A percentile compares a stretch with the other conserved stretches of the same genome.
Conservation (phyloP, 2,113 vertebrate species). For the Phalacrocorax aristotelis region DNA sequence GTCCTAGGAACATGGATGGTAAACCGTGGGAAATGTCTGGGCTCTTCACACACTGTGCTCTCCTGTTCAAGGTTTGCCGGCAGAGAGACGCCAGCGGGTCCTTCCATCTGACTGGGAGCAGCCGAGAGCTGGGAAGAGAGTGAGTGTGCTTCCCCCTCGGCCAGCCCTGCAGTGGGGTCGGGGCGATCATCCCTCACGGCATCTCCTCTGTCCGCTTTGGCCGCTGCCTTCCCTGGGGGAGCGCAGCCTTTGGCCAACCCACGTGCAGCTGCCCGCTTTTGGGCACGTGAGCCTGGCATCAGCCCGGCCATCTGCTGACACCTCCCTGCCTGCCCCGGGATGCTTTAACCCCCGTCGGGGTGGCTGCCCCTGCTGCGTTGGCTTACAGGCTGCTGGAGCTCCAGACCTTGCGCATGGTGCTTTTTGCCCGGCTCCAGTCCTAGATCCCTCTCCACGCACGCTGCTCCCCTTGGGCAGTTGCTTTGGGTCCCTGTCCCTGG, state of each 20-base stretch:
- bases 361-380: background rate
- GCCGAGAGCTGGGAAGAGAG: background rate
- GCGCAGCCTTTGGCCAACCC: background rate
- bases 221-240: background rate
- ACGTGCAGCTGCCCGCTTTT: background rate
- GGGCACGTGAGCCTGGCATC: background rate
- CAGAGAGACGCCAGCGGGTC: background rate
- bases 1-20: rapidly evolving
- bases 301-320: background rate
- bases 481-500: background rate
- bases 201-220: constrained; percentile 12
- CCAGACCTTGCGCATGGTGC: rapidly evolving
- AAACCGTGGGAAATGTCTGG: background rate
- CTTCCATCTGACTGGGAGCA: background rate
- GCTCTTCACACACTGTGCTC: background rate
- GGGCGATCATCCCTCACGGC: background rate
- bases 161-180: background rate
- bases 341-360: background rate
- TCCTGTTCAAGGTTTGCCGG: constrained; percentile 6
- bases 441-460: rapidly evolving
- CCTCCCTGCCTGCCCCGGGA: background rate
- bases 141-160: background rate
- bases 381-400: background rate
- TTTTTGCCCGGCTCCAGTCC: background rate
- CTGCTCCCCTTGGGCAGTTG: background rate